Evolutionary conservation across 2,113 vertebrate species (phyloP).

Genomic region (Xiphophorus hellerii): DNA sequence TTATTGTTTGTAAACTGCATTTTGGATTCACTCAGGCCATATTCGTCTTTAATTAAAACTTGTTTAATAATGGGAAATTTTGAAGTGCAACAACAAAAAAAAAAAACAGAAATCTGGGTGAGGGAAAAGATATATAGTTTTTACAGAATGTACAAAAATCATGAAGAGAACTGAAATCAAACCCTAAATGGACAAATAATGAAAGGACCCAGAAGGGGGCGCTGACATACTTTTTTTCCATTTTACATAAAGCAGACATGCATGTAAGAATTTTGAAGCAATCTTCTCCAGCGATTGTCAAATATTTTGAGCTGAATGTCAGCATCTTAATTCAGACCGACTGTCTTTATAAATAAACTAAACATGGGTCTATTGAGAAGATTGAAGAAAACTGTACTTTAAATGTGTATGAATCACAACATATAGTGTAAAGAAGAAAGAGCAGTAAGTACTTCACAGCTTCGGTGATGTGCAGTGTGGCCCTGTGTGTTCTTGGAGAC

Average conservation of each 20-base stretch:
- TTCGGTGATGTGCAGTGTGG: conserved; percentile 58
- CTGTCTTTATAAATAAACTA: neutral
- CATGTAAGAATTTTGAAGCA: neutral
- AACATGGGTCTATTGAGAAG: neutral
- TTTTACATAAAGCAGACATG: neutral
- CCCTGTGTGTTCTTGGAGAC: conserved; percentile 56
- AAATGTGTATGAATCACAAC: neutral
- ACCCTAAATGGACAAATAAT: neutral
- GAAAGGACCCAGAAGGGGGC: neutral
- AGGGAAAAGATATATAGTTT: no score
- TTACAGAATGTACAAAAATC: no score
- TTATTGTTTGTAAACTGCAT: neutral
- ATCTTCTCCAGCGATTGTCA: neutral
- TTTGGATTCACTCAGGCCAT: neutral
- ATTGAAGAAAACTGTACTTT: neutral
- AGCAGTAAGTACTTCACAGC: conserved; percentile 53
- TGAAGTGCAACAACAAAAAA: neutral
- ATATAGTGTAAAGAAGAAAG: neutral
- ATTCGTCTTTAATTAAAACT: neutral
- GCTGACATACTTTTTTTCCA: neutral
- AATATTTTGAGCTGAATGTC: neutral
- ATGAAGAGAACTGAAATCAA: neutral
- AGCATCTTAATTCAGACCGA: neutral
- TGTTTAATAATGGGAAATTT: no score
- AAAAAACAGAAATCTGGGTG: neutral